phyloP scores from a whole-genome alignment of 2,888 invertebrate species.

The Caenorhabditis zanzibari region DNA sequence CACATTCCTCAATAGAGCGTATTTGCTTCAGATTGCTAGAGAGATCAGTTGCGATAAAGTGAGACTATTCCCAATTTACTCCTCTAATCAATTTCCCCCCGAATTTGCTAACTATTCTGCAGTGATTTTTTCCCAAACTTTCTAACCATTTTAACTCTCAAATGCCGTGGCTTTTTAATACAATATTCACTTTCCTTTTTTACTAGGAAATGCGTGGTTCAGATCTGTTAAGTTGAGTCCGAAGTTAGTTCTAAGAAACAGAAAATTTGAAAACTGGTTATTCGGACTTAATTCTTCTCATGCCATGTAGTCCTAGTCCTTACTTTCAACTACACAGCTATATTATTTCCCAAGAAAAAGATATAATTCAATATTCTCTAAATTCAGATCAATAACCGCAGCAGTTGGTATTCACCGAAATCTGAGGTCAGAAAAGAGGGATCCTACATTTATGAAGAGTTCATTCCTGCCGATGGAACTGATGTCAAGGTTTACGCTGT shows the following conservation, averaged over 20 bases:
- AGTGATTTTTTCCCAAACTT: constrained; percentile 1
- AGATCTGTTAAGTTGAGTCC: no score
- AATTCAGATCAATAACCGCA: constrained; percentile 94
- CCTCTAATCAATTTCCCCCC: background rate
- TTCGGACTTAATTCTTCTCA: no score
- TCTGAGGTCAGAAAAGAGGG: constrained; percentile 96
- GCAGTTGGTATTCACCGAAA: constrained; percentile 95
- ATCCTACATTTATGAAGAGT: constrained; percentile 99
- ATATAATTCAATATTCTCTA: no score
- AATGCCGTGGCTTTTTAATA: background rate
- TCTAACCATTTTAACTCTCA: constrained; percentile 18
- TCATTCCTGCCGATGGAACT: constrained; percentile 99
- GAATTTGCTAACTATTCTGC: constrained; percentile 6
- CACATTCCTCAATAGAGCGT: background rate
- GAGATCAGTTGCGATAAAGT: background rate
- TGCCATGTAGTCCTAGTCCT: no score
- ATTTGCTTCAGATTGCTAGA: background rate
- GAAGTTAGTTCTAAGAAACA: no score
- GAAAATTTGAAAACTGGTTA: no score
- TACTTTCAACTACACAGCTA: no score
- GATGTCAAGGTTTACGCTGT: constrained; percentile 95
- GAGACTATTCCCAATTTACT: background rate
- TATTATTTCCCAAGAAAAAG: no score
- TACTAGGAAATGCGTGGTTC: no score
- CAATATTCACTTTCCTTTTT: no score